phyloP scores from a whole-genome alignment of 2,797 vertebrate species.

The Mallotus villosus region DNA sequence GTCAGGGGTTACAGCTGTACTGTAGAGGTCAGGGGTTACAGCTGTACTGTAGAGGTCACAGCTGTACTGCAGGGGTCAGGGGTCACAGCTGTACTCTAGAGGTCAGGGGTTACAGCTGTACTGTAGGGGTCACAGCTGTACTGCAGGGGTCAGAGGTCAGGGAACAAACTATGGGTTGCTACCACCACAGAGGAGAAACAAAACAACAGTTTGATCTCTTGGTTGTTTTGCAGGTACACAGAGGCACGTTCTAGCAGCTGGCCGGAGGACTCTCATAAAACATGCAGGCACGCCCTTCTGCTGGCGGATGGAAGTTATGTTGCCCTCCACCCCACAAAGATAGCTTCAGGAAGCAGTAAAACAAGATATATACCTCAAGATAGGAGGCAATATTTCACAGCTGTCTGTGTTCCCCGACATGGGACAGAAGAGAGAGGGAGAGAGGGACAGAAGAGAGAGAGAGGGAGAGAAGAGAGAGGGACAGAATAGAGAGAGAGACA shows the following conservation, averaged over 20 bases:
- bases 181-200: background rate
- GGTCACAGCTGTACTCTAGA: too few species aligned
- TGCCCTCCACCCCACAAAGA: constrained; percentile 24
- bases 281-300: background rate
- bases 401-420: constrained; percentile 1
- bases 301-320: constrained; percentile 18
- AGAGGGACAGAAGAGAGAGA: too few species aligned
- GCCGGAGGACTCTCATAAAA: constrained; percentile 1
- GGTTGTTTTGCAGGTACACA: constrained; percentile 3
- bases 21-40: too few species aligned
- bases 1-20: too few species aligned
- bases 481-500: background rate
- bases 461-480: background rate
- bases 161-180: too few species aligned
- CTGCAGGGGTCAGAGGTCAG: background rate
- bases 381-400: constrained; percentile 28
- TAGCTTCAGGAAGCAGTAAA: constrained; percentile 33
- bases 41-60: too few species aligned
- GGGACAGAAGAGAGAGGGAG: background rate
- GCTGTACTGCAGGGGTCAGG: too few species aligned
- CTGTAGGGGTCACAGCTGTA: background rate
- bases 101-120: too few species aligned
- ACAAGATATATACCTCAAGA: constrained; percentile 22
- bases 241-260: constrained; percentile 1
- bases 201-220: background rate